A percentile compares a stretch with the other conserved stretches of the same genome.
phyloP scores from a whole-genome alignment of 2,797 vertebrate genomes.

The Hoplostethus mediterraneus region DNA sequence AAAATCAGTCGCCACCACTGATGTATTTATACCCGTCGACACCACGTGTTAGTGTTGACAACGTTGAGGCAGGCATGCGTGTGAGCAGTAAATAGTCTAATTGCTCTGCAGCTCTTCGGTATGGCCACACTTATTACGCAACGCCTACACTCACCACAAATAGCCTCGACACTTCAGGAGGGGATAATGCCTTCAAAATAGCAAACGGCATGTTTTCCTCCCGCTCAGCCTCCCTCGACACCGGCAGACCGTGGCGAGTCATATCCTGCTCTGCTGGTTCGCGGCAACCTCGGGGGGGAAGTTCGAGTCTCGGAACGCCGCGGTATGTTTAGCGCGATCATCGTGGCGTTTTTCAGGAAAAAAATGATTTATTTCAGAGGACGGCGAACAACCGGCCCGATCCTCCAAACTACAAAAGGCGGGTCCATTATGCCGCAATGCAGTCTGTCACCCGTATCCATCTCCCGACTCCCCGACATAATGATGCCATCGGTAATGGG shows the following conservation, averaged over 20 bases:
- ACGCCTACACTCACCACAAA: constrained; percentile 59
- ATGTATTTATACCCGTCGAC: constrained; percentile 21
- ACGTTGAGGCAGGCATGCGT: constrained; percentile 24
- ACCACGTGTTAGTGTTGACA: constrained; percentile 25
- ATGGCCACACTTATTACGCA: constrained; percentile 65
- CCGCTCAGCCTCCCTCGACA: constrained; percentile 29
- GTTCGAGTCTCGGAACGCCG: background rate
- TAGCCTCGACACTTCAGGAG: constrained; percentile 52
- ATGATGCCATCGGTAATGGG: constrained; percentile 45
- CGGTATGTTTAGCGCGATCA: constrained; percentile 18
- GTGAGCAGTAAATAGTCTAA: constrained; percentile 44
- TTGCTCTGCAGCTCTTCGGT: constrained; percentile 44
- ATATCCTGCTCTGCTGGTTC: constrained; percentile 38
- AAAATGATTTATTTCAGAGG: background rate
- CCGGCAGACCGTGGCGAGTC: constrained; percentile 29
- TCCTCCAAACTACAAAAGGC: constrained; percentile 50
- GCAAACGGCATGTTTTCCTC: constrained; percentile 47
- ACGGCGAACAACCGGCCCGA: background rate
- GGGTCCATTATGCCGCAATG: constrained; percentile 37
- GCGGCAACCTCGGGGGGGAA: constrained; percentile 6
- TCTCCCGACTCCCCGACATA: constrained; percentile 41
- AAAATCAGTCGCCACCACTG: constrained; percentile 2
- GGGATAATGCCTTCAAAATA: constrained; percentile 54
- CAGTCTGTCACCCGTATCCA: constrained; percentile 29
- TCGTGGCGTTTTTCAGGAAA: constrained; percentile 1